Base-by-base conservation (phyloP, 92 coral and sea anemone species). In the Phenganax marumi region DNA sequence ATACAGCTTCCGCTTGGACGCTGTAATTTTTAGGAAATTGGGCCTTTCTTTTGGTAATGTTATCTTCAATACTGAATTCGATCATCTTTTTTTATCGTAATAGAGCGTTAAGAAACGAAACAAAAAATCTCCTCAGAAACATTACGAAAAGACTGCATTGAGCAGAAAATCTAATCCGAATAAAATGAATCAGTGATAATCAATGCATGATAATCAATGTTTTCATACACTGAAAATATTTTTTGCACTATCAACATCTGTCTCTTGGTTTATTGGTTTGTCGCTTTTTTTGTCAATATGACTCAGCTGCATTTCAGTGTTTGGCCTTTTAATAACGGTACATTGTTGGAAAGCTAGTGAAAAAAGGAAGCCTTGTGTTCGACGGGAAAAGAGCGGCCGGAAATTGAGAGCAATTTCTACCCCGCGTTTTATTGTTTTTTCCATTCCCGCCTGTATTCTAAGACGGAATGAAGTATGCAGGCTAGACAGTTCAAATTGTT, bases 21-120 rank as follows among this genome's bases (percentile, higher is more conserved):
- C 49, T 0, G 0, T 25, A 8, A 1, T 13, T 25, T 3, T 23
- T 49, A 1, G 11, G 17, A 8, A 13, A 7, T 7, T 76, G 81
- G 68, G 12, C 17, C 12, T 0, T 23, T 10, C 26, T 21, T 5
- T 76, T 76, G 3, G 16, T 55, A 12, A 60, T 76, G 68, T 3
- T 55, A 24, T 54, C 55, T 50, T 76, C 68, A 9, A 57, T 39
- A 24, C 50, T 57, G 19, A 76, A 76, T 52, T 76, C 81, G 3
- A 12, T 76, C 23, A 24, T 76, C n/a, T 56, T 76, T 22, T 54
- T 76, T 51, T 76, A 68, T 66, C 47, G 81, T 18, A 8, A 50
- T 39, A 22, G 0, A 23, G 6, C 16, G 49, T 12, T 75, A 13
- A 26, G 81, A 57, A 76, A 56, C 14, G 81, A 55, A 48, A 16